A percentile compares a stretch with the other conserved stretches of the same genome.
phyloP scores from a whole-genome alignment of 2,797 vertebrate genomes.

The Choloepus didactylus region DNA sequence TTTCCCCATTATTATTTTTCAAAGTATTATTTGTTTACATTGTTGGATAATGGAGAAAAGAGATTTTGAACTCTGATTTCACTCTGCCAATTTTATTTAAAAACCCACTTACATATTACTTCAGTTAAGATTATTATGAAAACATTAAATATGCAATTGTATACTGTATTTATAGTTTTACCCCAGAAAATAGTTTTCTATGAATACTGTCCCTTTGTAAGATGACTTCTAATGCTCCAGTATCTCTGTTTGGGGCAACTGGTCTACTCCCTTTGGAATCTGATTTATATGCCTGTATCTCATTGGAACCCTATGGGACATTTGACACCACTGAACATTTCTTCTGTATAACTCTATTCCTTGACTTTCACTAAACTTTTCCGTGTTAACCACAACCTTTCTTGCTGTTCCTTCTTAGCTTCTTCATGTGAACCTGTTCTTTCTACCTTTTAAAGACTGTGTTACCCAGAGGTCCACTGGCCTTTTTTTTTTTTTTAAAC shows the following conservation, averaged over 20 bases:
- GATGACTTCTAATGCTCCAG: neutral
- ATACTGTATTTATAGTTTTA: neutral
- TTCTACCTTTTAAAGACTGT: neutral
- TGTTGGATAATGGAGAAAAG: neutral
- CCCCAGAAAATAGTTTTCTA: neutral
- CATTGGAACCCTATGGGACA: neutral
- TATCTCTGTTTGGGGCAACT: neutral
- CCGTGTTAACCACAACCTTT: neutral
- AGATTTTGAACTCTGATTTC: constrained; percentile 15
- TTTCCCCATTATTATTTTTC: neutral
- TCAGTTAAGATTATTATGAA: neutral
- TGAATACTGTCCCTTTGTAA: neutral
- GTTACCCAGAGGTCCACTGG: neutral
- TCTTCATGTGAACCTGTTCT: neutral
- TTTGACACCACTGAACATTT: neutral
- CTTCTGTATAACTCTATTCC: neutral
- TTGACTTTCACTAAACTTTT: neutral
- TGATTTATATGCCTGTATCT: neutral
- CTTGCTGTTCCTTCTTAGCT: neutral
- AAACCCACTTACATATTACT: neutral
- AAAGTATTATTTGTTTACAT: neutral
- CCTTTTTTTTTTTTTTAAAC: neutral
- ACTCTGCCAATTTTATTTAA: constrained; percentile 4
- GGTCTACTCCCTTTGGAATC: neutral
- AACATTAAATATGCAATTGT: neutral